phyloP scores from a whole-genome alignment of 37 sponge, comb jelly and placozoan genomes.

The Beroe ovata region DNA sequence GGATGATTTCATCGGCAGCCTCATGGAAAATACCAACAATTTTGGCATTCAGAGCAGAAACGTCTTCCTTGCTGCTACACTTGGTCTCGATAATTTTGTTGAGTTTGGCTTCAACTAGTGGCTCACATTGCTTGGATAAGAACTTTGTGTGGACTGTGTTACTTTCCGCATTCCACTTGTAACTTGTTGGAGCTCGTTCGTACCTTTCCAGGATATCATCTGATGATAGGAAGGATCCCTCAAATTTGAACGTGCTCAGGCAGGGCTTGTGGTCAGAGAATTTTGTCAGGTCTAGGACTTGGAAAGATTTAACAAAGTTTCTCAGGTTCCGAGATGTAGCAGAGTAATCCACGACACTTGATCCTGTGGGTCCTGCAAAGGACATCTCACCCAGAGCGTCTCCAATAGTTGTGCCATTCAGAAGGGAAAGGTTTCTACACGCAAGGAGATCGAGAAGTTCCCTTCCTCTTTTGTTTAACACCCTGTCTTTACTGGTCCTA shows the following conservation, averaged over 20 bases:
- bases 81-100: neutral
- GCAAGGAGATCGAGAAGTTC: neutral
- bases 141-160: neutral
- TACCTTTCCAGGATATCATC: neutral
- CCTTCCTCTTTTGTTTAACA: neutral
- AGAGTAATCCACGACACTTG: neutral
- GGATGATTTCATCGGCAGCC: neutral
- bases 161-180: neutral
- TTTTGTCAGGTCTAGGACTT: neutral
- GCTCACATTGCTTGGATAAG: neutral
- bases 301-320: neutral
- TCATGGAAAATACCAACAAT: neutral
- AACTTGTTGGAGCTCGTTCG: neutral
- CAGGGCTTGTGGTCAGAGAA: constrained; percentile 32
- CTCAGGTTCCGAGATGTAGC: neutral
- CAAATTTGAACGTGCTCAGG: neutral
- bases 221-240: neutral
- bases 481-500: neutral
- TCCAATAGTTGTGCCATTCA: constrained; percentile 16
- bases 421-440: neutral
- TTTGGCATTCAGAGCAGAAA: neutral
- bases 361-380: neutral
- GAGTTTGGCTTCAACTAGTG: neutral
- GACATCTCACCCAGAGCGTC: neutral
- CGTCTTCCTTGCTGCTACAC: neutral